Evolutionary conservation across 2,113 vertebrate species (phyloP), one percentile per base, ranked within the genome.

Genomic region (Lontra canadensis): DNA sequence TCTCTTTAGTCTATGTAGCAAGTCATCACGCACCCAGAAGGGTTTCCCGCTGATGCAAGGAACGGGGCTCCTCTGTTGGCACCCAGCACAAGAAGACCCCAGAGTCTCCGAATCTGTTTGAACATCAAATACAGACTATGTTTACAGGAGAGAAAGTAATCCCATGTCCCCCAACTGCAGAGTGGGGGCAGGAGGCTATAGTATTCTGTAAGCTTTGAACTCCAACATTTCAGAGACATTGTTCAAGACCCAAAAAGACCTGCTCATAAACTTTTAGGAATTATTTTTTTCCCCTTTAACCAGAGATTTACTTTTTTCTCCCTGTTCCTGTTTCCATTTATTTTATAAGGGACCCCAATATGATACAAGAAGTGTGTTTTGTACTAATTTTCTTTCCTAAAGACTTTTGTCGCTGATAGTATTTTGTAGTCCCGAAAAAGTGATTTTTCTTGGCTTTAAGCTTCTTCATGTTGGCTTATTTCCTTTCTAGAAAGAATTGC

Each of bases 291-390:
- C 31, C 61, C 61, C 47, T 67, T 76, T 88, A 81, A 65, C 78
- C 39, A 61, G 61, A 88, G 69, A 88, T 88, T 89, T 86, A 82
- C 94, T 71, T 96, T 57, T 81, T 44, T 71, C 42, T 88, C 82
- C 55, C 44, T 25, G 78, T 96, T 97, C 90, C 93, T 95, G 67
- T 94, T 85, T 82, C 39, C 71, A 86, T 91, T 96, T 94, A 71
- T 89, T 91, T 96, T 82, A 36, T 74, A 55, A 85, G 78, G n/a
- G 7, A 88, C 10, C 10, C 63, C 25, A 57, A 84, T 78, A 18
- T 0, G 52, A 81, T 87, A 69, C 83, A 71, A 79, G 65, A 55
- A 79, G 49, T 55, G 59, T 86, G 79, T 80, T 74, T 90, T 34
- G 29, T 55, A 59, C 82, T 94, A 49, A 88, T 76, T 86, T 94